phyloP scores from a whole-genome alignment of 2,113 vertebrate genomes.

The Hiodon alosoides region DNA sequence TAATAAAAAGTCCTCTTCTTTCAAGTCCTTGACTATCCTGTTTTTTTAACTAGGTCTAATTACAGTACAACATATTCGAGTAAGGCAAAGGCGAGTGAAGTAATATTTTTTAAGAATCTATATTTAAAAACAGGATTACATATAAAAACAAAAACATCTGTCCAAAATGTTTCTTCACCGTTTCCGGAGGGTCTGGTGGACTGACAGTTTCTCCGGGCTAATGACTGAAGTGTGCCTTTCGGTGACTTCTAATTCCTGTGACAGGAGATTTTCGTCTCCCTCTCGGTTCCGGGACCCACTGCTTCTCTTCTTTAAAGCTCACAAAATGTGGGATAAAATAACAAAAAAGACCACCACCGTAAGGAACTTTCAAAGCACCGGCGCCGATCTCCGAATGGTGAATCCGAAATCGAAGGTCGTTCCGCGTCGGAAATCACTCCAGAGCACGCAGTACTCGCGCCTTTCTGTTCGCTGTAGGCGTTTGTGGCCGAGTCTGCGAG shows the following conservation, averaged over 20 bases:
- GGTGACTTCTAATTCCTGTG: slow-evolving; percentile 29
- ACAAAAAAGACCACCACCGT: slow-evolving; percentile 4
- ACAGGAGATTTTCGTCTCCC: slow-evolving; percentile 29
- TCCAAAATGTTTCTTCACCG: background rate
- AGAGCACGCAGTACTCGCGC: background rate
- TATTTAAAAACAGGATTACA: no score
- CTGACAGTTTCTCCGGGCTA: slow-evolving; percentile 24
- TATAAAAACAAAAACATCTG: background rate
- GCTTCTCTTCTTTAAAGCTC: slow-evolving; percentile 14
- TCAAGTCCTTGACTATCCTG: background rate
- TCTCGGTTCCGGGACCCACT: background rate
- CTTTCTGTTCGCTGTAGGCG: slow-evolving; percentile 6
- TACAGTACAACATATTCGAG: background rate
- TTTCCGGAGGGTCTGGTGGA: background rate
- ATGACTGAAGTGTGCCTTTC: slow-evolving; percentile 18
- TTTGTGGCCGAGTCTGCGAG: slow-evolving; percentile 17
- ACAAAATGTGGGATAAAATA: slow-evolving; percentile 3
- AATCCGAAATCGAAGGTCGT: slow-evolving; percentile 2
- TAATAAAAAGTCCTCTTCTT: background rate
- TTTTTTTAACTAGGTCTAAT: background rate
- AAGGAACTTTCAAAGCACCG: background rate
- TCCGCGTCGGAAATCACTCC: slow-evolving; percentile 1
- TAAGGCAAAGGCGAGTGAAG: no score
- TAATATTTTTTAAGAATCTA: no score
- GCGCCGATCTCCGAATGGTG: slow-evolving; percentile 1